Base-by-base conservation (phyloP, 2,113 vertebrate genomes). In the Desmodus rotundus region DNA sequence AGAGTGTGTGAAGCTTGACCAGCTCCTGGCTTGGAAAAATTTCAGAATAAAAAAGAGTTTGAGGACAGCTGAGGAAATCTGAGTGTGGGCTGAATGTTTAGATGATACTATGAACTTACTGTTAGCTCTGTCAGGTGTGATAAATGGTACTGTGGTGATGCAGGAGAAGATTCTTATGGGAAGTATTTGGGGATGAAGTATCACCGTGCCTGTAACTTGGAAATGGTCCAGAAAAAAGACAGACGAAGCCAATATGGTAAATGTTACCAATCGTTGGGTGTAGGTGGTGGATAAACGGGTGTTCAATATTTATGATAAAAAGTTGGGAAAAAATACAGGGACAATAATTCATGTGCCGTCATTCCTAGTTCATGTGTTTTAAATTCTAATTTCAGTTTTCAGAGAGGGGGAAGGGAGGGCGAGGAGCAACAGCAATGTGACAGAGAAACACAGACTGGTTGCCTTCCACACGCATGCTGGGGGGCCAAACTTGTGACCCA, bases 81-180 rank as follows among this genome's bases (percentile, higher is more conserved):
- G 41, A 94, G 38, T 77, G n/a, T 47, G 78, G 36, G 33, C 63
- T 43, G 43, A 84, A 45, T 91, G 70, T 96, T 92, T 96, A 77
- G 70, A 72, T 47, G 70, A 72, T 38, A 70, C 28, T 74, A 4
- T 58, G 28, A 26, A 41, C 76, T 93, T 76, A 68, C 24, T 67
- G 20, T 74, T 73, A 91, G 68, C 19, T 93, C 80, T 86, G 41
- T 67, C 47, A 80, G n/a, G 4, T 50, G 11, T 72, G 63, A 84
- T 15, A 58, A 78, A 50, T 50, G 45, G 2, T 50, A 50, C 65
- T 84, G 13, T 78, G 38, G 13, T 58, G 65, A 52, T 68, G 31
- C 14, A 85, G 47, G 80, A 90, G 65, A 84, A 56, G 63, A 87
- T 38, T 20, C 7, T 87, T 81, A 65, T 52, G 65, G 56, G 84